Percentiles rank a stretch among this genome's conserved stretches.
Conservation (phyloP, 2,113 vertebrate species). For the Dicerorhinus sumatrensis region DNA sequence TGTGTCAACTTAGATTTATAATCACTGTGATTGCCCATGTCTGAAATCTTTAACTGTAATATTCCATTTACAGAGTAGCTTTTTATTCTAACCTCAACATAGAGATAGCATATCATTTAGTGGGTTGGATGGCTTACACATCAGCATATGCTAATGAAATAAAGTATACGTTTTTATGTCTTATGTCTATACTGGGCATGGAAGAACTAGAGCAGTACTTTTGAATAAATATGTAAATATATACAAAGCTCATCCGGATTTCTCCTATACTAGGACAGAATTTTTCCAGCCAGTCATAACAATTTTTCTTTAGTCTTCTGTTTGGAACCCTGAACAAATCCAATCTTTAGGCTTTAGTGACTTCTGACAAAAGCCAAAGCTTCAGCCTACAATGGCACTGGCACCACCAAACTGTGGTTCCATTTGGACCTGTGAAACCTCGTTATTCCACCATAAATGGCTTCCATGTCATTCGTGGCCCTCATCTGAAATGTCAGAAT, state of each 20-base stretch:
- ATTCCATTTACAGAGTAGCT: too few species aligned
- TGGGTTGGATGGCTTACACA: too few species aligned
- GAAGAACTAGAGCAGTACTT: too few species aligned
- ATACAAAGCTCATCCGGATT: background rate
- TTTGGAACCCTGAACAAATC: background rate
- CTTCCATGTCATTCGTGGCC: background rate
- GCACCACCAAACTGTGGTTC: background rate
- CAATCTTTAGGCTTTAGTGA: background rate
- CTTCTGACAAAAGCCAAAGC: background rate
- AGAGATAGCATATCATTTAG: too few species aligned
- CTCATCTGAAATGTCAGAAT: background rate
- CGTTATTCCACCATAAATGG: background rate
- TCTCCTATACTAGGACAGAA: background rate
- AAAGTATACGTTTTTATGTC: too few species aligned
- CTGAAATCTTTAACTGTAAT: background rate
- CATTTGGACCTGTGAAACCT: background rate
- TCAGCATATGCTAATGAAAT: too few species aligned
- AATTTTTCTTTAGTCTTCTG: background rate
- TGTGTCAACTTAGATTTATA: background rate
- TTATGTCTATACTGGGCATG: too few species aligned
- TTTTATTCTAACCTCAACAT: background rate
- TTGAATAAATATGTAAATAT: too few species aligned
- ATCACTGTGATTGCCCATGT: background rate
- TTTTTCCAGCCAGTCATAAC: background rate
- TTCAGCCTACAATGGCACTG: background rate